phyloP scores from a whole-genome alignment of 2,888 invertebrate genomes.

The Melanostoma mellinum region DNA sequence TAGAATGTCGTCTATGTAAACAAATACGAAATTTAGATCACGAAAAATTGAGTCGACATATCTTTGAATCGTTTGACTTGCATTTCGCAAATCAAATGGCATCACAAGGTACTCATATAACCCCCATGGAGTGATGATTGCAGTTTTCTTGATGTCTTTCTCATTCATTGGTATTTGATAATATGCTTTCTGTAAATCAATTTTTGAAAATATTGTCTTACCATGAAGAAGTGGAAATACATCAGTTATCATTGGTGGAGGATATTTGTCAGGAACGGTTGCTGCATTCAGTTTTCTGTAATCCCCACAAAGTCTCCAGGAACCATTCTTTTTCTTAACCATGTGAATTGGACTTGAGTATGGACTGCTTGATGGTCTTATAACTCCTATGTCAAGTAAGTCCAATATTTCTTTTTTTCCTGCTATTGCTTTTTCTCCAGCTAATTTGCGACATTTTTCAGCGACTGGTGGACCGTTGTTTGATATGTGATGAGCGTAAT shows the following conservation, averaged over 20 bases:
- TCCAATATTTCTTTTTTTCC: neutral
- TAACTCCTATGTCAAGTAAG: neutral
- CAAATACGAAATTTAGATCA: constrained; percentile 60
- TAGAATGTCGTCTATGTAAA: constrained; percentile 22
- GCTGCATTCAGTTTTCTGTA: constrained; percentile 19
- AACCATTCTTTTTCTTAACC: neutral
- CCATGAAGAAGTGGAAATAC: constrained; percentile 1
- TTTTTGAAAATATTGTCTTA: constrained; percentile 9
- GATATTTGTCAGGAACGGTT: constrained; percentile 21
- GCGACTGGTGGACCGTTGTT: neutral
- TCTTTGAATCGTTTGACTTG: constrained; percentile 77
- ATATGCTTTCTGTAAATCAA: constrained; percentile 28
- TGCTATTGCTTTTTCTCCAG: neutral
- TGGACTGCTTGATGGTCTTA: neutral
- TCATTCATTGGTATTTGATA: constrained; percentile 33
- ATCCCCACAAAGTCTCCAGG: constrained; percentile 14
- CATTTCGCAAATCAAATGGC: constrained; percentile 78
- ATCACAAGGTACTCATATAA: constrained; percentile 77
- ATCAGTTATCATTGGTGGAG: neutral
- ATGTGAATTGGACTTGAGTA: neutral
- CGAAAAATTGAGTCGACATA: constrained; percentile 71
- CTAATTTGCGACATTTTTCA: neutral
- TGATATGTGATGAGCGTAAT: neutral
- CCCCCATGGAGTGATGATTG: constrained; percentile 77
- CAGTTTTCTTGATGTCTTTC: constrained; percentile 20